Base-by-base conservation (phyloP, 2,797 vertebrate genomes). In the Benthosema pterotum region DNA sequence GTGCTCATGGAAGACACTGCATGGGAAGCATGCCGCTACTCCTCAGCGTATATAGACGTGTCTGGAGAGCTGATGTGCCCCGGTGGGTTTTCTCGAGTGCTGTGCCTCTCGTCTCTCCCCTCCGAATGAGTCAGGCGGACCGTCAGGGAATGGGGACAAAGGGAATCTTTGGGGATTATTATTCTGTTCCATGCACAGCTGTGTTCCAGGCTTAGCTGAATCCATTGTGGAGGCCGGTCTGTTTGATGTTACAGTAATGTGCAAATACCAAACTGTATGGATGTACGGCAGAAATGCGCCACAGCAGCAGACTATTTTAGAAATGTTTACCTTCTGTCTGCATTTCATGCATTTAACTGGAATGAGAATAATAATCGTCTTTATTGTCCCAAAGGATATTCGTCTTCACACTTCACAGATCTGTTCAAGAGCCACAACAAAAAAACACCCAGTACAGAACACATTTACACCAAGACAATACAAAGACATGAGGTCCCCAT, bases 161-260 rank as follows among this genome's bases (percentile, higher is more conserved):
- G 68, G 54, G 70, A 83, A 77, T 87, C 62, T 84, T 83, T 72
- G 58, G 83, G 78, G 87, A 88, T 87, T 86, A 84, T 83, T 80
- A 80, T 84, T 86, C 77, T 82, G 81, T 84, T 84, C 88, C 75
- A 85, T 78, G 79, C 83, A 84, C 85, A 89, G 85, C 78, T 89
- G 87, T 71, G 64, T 70, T 80, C 79, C 38, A 61, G 65, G 80
- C 69, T 90, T 86, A 88, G 67, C 78, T 72, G 66, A 87, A 83
- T 85, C 76, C 72, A 60, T 46, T 43, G 74, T 64, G 71, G 51
- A 64, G 64, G 67, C 70, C 62, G 61, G 32, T 42, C 46, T 38
- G 58, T 50, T 51, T 58, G 66, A 56, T 2, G 32, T 38, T 38
- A 38, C 32, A 38, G 32, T 38, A 13, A 52, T 57, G 43, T 53